Conservation (phyloP, 1,140 invertebrate genomes). For the Temnothorax curvispinosus region DNA sequence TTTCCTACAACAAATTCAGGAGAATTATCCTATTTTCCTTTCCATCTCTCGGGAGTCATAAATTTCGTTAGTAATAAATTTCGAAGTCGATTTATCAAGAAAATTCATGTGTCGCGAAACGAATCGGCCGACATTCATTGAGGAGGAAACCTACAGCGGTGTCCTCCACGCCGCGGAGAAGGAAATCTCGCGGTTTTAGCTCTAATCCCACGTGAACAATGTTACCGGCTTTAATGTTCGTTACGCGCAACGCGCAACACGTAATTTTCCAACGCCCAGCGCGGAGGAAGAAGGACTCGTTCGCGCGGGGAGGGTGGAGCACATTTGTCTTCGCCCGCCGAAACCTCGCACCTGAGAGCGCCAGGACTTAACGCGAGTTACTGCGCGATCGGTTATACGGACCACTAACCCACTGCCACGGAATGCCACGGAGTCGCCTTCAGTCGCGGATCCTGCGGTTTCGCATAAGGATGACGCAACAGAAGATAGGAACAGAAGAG, state of each 20-base stretch:
- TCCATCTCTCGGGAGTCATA: neutral
- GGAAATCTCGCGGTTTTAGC: constrained; percentile 64
- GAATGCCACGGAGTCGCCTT: constrained; percentile 11
- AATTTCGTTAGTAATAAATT: constrained; percentile 1
- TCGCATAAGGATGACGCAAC: neutral
- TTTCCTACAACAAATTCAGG: neutral
- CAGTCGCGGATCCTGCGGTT: constrained; percentile 2
- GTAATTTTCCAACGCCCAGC: constrained; percentile 61
- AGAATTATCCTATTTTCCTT: neutral
- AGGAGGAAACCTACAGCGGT: constrained; percentile 29
- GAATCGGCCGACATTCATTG: neutral
- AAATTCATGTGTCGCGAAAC: constrained; percentile 56
- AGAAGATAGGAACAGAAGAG: neutral
- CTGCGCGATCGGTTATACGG: constrained; percentile 47
- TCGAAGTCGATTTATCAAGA: constrained; percentile 50
- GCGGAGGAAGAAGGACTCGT: neutral
- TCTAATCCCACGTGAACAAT: constrained; percentile 72
- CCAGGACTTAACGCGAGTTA: constrained; percentile 40
- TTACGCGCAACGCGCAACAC: constrained; percentile 72
- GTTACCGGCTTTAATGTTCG: constrained; percentile 68
- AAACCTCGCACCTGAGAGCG: constrained; percentile 40
- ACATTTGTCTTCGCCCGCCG: constrained; percentile 48
- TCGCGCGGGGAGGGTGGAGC: too few species aligned
- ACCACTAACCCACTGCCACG: constrained; percentile 43
- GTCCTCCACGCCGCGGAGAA: constrained; percentile 18